Percentiles rank a stretch among this genome's conserved stretches.
phyloP scores from a whole-genome alignment of 2,113 vertebrate species.

The Atrichornis clamosus region DNA sequence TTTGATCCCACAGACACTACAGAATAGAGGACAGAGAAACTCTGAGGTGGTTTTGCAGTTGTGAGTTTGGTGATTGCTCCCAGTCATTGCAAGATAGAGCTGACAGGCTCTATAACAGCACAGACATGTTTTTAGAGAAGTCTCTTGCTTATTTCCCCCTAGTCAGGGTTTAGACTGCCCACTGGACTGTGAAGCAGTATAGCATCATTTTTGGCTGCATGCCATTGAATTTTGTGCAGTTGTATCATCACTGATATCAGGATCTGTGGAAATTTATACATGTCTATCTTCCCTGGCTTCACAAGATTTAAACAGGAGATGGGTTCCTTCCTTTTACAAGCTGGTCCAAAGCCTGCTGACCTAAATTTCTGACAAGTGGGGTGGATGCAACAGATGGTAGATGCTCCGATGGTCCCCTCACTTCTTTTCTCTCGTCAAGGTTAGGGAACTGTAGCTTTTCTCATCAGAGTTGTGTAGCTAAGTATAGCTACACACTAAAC shows the following conservation, averaged over 20 bases:
- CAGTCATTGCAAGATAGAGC: background rate
- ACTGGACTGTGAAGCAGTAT: background rate
- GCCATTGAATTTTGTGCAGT: background rate
- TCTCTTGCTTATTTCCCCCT: background rate
- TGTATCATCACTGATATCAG: background rate
- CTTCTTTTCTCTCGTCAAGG: background rate
- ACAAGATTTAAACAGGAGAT: background rate
- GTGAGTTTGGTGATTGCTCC: background rate
- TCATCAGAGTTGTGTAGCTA: background rate
- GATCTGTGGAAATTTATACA: background rate
- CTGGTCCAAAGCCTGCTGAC: background rate
- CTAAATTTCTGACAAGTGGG: background rate
- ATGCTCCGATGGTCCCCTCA: background rate
- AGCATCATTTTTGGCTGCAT: background rate
- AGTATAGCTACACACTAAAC: background rate
- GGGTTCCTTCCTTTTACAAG: background rate
- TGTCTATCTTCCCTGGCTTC: background rate
- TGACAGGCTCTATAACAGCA: background rate
- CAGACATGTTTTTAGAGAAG: background rate
- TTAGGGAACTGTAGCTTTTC: background rate
- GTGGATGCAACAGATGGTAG: background rate
- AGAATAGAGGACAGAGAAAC: background rate
- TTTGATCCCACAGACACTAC: background rate
- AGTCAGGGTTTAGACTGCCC: background rate
- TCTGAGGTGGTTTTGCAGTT: background rate